A percentile compares a stretch with the other conserved stretches of the same genome.
Conservation (phyloP, 2,888 invertebrate species). For the Lutraria lutraria region DNA sequence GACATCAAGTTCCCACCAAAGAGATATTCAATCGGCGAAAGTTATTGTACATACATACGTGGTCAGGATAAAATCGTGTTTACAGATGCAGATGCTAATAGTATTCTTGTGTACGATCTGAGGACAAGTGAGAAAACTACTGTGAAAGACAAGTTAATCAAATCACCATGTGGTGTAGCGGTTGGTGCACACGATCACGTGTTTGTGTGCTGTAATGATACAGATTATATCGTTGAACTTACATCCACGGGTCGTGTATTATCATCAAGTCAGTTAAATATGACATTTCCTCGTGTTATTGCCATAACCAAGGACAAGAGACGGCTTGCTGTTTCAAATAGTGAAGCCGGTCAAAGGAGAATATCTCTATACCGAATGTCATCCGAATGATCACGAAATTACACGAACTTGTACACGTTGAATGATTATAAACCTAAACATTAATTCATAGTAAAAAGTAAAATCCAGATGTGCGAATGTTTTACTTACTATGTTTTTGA, state of each 20-base stretch:
- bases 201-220: constrained; percentile 24
- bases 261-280: constrained; percentile 13
- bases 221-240: constrained; percentile 17
- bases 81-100: not conserved
- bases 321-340: constrained; percentile 32
- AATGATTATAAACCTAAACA: too few relatives aligned
- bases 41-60: constrained; percentile 29
- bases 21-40: not conserved
- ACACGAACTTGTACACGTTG: too few relatives aligned
- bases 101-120: constrained; percentile 23
- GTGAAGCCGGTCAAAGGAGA: not conserved
- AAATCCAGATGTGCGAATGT: too few relatives aligned
- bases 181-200: constrained; percentile 25
- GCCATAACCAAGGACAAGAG: constrained; percentile 4
- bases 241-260: constrained; percentile 7
- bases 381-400: not conserved
- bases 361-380: not conserved
- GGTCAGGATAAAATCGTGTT: constrained; percentile 14
- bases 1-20: constrained; percentile 22
- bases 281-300: not conserved
- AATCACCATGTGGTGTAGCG: constrained; percentile 9
- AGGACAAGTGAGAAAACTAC: not conserved
- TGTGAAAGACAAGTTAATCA: constrained; percentile 14
- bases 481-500: too few relatives aligned
- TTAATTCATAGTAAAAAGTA: too few relatives aligned